Base-by-base conservation (phyloP, 2,797 vertebrate genomes). In the Phoxinus dragarum region DNA sequence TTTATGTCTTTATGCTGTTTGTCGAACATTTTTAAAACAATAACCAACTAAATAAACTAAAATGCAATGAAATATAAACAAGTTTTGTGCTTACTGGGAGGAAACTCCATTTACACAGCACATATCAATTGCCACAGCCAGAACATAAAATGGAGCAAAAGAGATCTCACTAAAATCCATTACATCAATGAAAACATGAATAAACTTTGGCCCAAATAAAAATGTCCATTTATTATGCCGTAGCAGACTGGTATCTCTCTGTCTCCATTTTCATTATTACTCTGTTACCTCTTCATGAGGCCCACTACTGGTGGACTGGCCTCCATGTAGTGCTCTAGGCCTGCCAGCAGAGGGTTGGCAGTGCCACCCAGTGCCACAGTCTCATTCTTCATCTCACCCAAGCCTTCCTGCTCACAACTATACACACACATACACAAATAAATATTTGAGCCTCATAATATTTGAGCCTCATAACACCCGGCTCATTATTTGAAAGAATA, bases 291-390 rank as follows among this genome's bases (percentile, higher is more conserved):
- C 84, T 84, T 75, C 27, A 92, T 88, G 88, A 92, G 82, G 87
- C 86, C 88, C 90, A 92, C 85, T 81, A 88, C 72, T 19, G 91
- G 90, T 86, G 34, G 84, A 91, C 91, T 88, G 88, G 88, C 87
- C 82, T 95, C 93, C 87, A 83, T 93, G 93, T 93, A 93, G 88
- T 94, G 90, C 87, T 93, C 92, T 90, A 91, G 90, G 47, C 91
- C 93, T 52, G 64, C 92, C 93, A 95, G 93, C 91, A 96, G 93
- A 89, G 95, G 93, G 91, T 93, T 93, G 90, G 89, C 82, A 84
- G 88, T 78, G 75, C 84, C 85, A 86, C 59, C 72, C 78, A 82
- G 84, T 73, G 86, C 44, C 89, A 83, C 90, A 90, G 93, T 90
- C 87, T 94, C 93, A 91, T 90, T 90, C 92, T 92, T 92, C 88